These are phyloP conservation scores for Paedocypris micromegethes DNA, from an alignment of 2,797 vertebrate genomes.

Conservation along the genomic window DNA sequence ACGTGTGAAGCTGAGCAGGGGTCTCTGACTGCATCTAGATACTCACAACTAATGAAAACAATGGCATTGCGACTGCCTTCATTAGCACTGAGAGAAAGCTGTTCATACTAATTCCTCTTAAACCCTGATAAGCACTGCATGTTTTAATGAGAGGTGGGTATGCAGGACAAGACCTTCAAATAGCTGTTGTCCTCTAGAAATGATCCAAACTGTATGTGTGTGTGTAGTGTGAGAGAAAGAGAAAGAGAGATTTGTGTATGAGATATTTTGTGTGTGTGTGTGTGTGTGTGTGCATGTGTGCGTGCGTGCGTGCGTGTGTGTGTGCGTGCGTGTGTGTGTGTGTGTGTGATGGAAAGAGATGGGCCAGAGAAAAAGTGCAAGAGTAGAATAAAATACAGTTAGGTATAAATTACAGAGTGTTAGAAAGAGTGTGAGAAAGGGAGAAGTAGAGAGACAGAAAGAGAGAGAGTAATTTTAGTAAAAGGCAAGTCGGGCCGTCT, in stretches of 20 bases:
- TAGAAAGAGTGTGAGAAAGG: neutral
- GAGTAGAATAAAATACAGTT: neutral
- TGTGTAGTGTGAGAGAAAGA: too few species aligned
- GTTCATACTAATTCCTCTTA: constrained; percentile 44
- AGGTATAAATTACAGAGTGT: neutral
- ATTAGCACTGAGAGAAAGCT: constrained; percentile 30
- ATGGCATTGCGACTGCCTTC: constrained; percentile 23
- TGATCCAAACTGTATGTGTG: neutral
- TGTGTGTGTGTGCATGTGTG: too few species aligned
- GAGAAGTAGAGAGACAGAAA: constrained; percentile 3
- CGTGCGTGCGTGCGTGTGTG: too few species aligned
- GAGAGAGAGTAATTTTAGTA: constrained; percentile 36
- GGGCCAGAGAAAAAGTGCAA: neutral
- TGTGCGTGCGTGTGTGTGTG: too few species aligned
- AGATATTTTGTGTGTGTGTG: too few species aligned
- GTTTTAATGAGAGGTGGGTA: constrained; percentile 34
- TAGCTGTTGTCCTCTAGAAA: constrained; percentile 4
- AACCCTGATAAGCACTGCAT: constrained; percentile 35
- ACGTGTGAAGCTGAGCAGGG: constrained; percentile 1
- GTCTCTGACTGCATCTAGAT: constrained; percentile 40
- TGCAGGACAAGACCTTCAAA: neutral
- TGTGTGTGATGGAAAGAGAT: neutral
- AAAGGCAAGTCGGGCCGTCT: constrained; percentile 21
- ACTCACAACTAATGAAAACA: constrained; percentile 34
- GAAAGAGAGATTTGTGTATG: too few species aligned